Base-by-base conservation (phyloP, 2,113 vertebrate species). In the Tragelaphus strepsiceros region DNA sequence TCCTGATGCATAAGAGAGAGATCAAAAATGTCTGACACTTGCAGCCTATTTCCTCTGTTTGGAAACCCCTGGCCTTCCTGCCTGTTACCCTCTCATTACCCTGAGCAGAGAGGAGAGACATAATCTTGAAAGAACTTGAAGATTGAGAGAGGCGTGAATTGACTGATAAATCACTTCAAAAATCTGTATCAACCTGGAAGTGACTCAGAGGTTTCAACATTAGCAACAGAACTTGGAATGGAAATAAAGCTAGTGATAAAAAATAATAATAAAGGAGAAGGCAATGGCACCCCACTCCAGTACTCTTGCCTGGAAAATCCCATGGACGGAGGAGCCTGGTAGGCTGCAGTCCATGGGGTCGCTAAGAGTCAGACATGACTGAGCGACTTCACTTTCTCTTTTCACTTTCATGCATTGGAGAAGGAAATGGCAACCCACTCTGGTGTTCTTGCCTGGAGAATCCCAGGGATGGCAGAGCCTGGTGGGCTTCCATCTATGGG, bases 201-300 rank as follows among this genome's bases (percentile, higher is more conserved):
- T 54, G 51, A 78, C 19, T 88, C 53, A 62, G 24, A 88, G 28
- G 22, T 88, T 93, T 78, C 77, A 78, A 71, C 35, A 78, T 88
- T 88, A 88, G 84, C 39, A 90, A 54, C 13, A 91, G 67, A 16
- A 46, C 46, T 28, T 85, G n/a, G 39, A 88, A 88, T 43, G 49
- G 80, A 97, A 96, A 95, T 58, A 78, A 95, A 80, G 51, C 43
- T 81, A 86, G 28, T 30, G 24, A 85, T 53, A 80, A 92, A 94
- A 51, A 89, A 92, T 22, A 71, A 71, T 71, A 71, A 96, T 88
- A 81, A 90, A 87, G 26, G n/a, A n/a, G n/a, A n/a, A n/a, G n/a
- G n/a, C n/a, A n/a, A n/a, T n/a, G n/a, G n/a, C n/a, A n/a, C n/a
- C n/a, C n/a, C n/a, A n/a, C n/a, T n/a, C n/a, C n/a, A n/a, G n/a